Base-by-base conservation (phyloP, 2,113 vertebrate genomes). In the Callipepla californica region DNA sequence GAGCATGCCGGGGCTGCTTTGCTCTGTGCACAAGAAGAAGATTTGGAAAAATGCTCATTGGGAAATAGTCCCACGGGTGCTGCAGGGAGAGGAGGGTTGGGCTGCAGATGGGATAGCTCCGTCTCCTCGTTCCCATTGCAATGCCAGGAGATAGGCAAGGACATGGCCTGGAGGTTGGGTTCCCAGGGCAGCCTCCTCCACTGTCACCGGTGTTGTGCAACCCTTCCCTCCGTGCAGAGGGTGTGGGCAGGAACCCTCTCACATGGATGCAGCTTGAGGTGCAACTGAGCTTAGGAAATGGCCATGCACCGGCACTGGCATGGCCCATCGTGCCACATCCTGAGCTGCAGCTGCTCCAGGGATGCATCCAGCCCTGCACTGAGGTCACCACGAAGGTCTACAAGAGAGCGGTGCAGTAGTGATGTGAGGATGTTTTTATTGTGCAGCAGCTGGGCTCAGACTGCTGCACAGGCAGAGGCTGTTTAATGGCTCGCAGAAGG, bases 301-400 rank as follows among this genome's bases (percentile, higher is more conserved):
- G 22, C 80, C 7, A 14, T 0, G 1, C 36, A 13, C n/a, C 3
- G 0, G 32, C 36, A 5, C 28, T 4, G 0, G 4, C 1, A 0
- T 25, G 38, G 69, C 81, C 65, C 66, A 21, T 76, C 51, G 2
- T 3, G 0, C 57, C 14, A 1, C 1, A 34, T 18, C 26, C 2
- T 5, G 1, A 5, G 2, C 8, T 0, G 3, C 2, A 1, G 70
- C 65, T 7, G 1, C 48, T 50, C 48, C 48, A 23, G 48, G 48
- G 48, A 50, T 50, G 51, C 51, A 53, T 36, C 65, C n/a, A n/a
- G 40, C 47, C n/a, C 59, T 8, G 34, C 2, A 1, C 20, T 40
- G 48, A 62, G 59, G 51, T 53, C 62, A 55, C 32, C 34, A 28
- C 22, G 40, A 14, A 5, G 0, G 28, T 14, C 61, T 48, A 40